phyloP scores from a whole-genome alignment of 2,113 vertebrate genomes.

The Hippolais icterina region DNA sequence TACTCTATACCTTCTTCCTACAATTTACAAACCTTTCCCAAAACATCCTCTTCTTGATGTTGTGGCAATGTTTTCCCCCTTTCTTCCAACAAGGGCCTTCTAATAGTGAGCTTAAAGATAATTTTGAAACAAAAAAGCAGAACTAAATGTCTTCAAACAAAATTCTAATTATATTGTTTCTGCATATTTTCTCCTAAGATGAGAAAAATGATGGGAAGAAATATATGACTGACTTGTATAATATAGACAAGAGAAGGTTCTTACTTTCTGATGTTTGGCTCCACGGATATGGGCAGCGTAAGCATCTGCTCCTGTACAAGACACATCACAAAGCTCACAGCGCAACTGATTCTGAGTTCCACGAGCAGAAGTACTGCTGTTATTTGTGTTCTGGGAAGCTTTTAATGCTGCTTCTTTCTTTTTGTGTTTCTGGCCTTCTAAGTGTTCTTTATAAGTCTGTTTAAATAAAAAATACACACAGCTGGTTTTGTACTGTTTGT shows the following conservation, averaged over 20 bases:
- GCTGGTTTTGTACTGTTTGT: background rate
- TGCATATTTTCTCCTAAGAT: background rate
- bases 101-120: background rate
- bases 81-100: background rate
- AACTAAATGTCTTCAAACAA: background rate
- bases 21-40: background rate
- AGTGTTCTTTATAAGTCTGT: conserved; percentile 98
- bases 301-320: conserved; percentile 95
- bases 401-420: conserved; percentile 96
- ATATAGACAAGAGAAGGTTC: background rate
- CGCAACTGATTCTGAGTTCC: conserved; percentile 95
- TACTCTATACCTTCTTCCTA: background rate
- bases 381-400: conserved; percentile 87
- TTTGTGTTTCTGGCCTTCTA: conserved; percentile 98
- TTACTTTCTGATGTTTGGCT: conserved; percentile 98
- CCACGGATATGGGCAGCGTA: conserved; percentile 98
- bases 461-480: conserved; percentile 48
- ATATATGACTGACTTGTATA: background rate
- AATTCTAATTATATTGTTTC: background rate
- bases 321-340: conserved; percentile 97
- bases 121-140: background rate
- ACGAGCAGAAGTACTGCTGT: conserved; percentile 79
- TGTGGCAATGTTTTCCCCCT: background rate
- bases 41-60: background rate
- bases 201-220: background rate